Base-by-base conservation (phyloP, 1,140 invertebrate genomes). In the Ips nitidus region DNA sequence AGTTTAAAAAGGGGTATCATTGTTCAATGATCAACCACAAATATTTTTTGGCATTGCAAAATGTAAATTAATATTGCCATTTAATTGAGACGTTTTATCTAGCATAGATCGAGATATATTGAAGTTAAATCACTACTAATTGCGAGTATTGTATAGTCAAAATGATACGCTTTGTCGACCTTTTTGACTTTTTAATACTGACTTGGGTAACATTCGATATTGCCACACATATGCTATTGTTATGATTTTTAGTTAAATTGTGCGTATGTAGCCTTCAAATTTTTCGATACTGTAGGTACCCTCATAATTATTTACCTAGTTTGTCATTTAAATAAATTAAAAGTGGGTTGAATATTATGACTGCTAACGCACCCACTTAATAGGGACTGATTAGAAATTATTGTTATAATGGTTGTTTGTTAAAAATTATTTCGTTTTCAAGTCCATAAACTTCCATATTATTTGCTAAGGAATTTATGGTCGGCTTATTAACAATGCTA, bases 101-200 rank as follows among this genome's bases (percentile, higher is more conserved):
- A 6, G 22, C 22, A 22, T 22, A 22, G 22, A 22, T 3, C 45
- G 6, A 50, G 45, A 50, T 50, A 22, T 50, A 50, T 6, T 50
- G 22, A 50, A 8, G 1, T 3, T 2, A 50, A 47, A 37, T 61
- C 8, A 7, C 50, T 50, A 22, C 62, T 55, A 65, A 65, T 65
- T 65, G 41, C n/a, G 1, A 22, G 39, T 53, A 63, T 41, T 63
- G 61, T 63, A 63, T 41, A 65, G n/a, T n/a, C n/a, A 65, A 55
- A 41, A 65, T 55, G 62, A 65, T 65, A 65, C 56, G 62, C 62
- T 65, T 55, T 55, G 41, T 40, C 62, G 62, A 65, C 52, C 62
- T 65, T 65, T 65, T 42, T 55, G 47, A 22, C 62, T 65, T 65
- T 65, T 65, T 65, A 65, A 43, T 56, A 65, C 53, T 22, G 22